Percentiles rank a stretch among this genome's conserved stretches.
phyloP scores from a whole-genome alignment of 2,797 vertebrate genomes.

The Lacerta viridis region DNA sequence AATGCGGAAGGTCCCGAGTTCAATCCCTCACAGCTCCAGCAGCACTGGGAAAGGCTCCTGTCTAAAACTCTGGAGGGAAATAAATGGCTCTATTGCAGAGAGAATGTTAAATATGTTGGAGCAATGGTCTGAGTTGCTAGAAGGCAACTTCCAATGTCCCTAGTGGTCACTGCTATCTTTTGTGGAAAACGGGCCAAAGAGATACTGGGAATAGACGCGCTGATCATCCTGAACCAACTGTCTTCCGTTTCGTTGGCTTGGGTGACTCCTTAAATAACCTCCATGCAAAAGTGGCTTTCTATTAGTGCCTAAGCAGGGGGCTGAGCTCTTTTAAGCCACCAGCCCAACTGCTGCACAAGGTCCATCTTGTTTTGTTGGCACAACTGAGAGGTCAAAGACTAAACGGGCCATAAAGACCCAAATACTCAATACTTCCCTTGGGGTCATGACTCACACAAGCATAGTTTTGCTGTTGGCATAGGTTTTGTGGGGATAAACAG shows the following conservation, averaged over 20 bases:
- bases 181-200: background rate
- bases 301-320: conserved; percentile 12
- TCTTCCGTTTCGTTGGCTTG: background rate
- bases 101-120: too few relatives aligned
- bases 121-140: background rate
- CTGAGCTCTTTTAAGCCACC: background rate
- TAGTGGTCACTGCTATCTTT: background rate
- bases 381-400: conserved; percentile 53
- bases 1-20: too few relatives aligned
- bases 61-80: background rate
- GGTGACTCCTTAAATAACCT: background rate
- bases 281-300: conserved; percentile 2
- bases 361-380: conserved; percentile 34
- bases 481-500: conserved; percentile 53
- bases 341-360: conserved; percentile 42
- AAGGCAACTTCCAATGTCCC: background rate
- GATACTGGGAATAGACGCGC: too few relatives aligned
- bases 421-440: conserved; percentile 62
- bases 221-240: background rate
- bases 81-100: background rate
- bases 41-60: background rate
- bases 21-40: too few relatives aligned
- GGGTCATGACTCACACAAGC: conserved; percentile 60
- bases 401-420: conserved; percentile 48
- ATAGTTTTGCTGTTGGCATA: conserved; percentile 56